Evolutionary conservation across 2,888 invertebrate genomes (phyloP), one percentile per base, ranked within the genome.

Genomic region (Melikaiella ostensackeni): DNA sequence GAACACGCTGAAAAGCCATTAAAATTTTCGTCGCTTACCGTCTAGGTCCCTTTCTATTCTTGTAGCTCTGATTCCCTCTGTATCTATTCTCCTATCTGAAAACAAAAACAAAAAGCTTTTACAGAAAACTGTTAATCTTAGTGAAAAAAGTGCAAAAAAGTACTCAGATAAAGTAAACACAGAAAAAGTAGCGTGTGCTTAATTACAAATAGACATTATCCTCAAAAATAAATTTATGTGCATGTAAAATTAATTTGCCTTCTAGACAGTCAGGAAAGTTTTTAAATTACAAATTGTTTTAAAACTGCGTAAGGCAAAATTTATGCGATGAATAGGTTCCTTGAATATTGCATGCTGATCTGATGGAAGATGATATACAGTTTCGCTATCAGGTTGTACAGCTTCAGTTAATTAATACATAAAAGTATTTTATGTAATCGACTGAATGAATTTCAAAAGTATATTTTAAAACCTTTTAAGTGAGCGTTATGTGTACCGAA

Each of bases 1-100:
- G 75, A 70, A 61, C 62, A 75, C 73, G 73, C 74, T 74, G 63
- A 73, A 74, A 66, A 75, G 33, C 73, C 27, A 76, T 79, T 62
- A 55, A 66, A 46, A 33, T 75, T 74, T 75, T 55, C 66, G 63
- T 27, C 61, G 82, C 90, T 87, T 87, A 91, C 91, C 90, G 82
- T 91, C 88, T 19, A 89, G 78, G 70, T 91, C 89, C 83, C 90
- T 88, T 74, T 87, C 86, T 84, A 88, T 85, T 78, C 89, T 87
- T 38, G 86, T 63, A 38, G 84, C 85, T 13, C 81, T 82, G 75
- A 87, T 82, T 38, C 86, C 85, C 19, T 84, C 82, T 33, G 80
- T 79, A n/a, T 82, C 73, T 59, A 81, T 55, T 38, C 74, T 81
- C 19, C 74, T 80, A 79, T 85, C 88, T 89, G 84, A 24, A 83